Base-by-base conservation (phyloP, 1,140 invertebrate genomes). In the Lutraria rhynchaena region DNA sequence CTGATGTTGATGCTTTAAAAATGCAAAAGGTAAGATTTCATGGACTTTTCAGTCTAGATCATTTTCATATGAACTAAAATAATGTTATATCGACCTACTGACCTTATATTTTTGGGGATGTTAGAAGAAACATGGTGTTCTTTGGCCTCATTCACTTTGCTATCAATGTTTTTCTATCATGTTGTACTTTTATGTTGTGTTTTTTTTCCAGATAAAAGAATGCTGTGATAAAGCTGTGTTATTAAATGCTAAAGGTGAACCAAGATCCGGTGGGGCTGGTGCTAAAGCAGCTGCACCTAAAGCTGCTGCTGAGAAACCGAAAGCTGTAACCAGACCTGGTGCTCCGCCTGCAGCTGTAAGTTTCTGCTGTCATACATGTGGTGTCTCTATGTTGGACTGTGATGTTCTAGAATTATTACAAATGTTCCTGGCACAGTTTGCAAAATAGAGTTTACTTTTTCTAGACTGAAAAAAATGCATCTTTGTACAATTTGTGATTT, bases 191-290 rank as follows among this genome's bases (percentile, higher is more conserved):
- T 63, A 19, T 76, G 29, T 35, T 49, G n/a, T 73, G 29, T 49
- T 55, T 35, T 49, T 63, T 27, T 33, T 73, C 41, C 85, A 95
- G 94, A 98, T 99, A 22, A 98, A 98, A 92, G 98, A 99, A 91
- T 96, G 95, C 88, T 95, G 95, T 87, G 97, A 99, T 33, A 99
- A 98, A 92, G 97, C 97, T 24, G 96, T 97, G 15, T 96, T 99
- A 11, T 90, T 96, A 61, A 92, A 96, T 87, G 84, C 88, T 24
- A 90, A 89, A 82, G 90, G 90, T 51, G 90, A 94, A 76, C 87
- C 90, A n/a, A 29, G 87, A 70, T 65, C 82, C 46, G 77, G 84
- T 29, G 77, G 63, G 19, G 84, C 82, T 33, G 80, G 86, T 11
- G 82, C 84, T 11, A 76, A 82, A 53, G 78, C 84, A 58, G 86